phyloP scores from a whole-genome alignment of 2,888 invertebrate genomes.

The Aleiodes alternator region DNA sequence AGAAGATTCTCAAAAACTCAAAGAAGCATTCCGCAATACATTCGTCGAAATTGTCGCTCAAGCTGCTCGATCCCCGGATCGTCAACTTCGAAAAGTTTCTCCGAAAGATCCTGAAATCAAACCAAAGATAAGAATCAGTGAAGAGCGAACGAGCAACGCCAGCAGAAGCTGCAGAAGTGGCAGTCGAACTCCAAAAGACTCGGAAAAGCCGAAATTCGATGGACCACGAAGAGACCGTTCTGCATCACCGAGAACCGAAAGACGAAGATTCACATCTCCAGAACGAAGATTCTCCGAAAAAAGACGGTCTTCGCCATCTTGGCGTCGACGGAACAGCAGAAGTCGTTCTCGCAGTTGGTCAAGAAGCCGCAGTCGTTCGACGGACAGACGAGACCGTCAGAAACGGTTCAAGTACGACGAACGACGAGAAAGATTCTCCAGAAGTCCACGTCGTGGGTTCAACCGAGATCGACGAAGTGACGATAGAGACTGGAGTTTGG shows the following conservation, averaged over 20 bases:
- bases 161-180: constrained; percentile 51
- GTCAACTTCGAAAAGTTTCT: constrained; percentile 59
- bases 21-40: constrained; percentile 48
- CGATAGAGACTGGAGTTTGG: constrained; percentile 59
- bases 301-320: constrained; percentile 64
- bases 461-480: constrained; percentile 58
- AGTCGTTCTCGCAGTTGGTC: constrained; percentile 65
- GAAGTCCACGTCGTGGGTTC: constrained; percentile 64
- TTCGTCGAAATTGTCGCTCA: constrained; percentile 14
- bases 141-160: constrained; percentile 55
- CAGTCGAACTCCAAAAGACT: constrained; percentile 52
- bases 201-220: constrained; percentile 45
- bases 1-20: constrained; percentile 12
- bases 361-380: constrained; percentile 68
- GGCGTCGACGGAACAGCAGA: constrained; percentile 65
- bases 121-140: constrained; percentile 35
- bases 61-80: constrained; percentile 57
- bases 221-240: constrained; percentile 51
- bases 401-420: constrained; percentile 59
- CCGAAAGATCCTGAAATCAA: constrained; percentile 58
- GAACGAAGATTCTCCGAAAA: constrained; percentile 56
- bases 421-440: constrained; percentile 64
- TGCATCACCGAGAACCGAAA: constrained; percentile 11
- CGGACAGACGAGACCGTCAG: constrained; percentile 60
- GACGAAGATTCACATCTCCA: constrained; percentile 61